phyloP scores from a whole-genome alignment of 2,888 invertebrate genomes.

The Augochlorella aurata region DNA sequence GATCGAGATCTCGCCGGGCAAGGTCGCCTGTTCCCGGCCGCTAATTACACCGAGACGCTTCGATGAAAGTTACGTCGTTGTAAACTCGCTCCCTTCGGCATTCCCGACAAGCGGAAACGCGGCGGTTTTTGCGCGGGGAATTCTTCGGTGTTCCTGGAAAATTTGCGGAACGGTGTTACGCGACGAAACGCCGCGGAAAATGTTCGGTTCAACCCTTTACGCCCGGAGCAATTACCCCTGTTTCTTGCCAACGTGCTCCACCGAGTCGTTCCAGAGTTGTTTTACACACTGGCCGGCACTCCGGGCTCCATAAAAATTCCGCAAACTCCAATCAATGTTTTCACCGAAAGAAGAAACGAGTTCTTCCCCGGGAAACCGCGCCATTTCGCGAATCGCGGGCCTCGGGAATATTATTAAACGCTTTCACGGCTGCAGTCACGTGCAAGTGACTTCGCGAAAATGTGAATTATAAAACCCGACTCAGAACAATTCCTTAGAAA shows the following conservation, averaged over 20 bases:
- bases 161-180: background rate
- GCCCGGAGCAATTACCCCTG: background rate
- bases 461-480: too few species aligned
- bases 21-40: slow-evolving; percentile 33
- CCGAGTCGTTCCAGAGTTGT: background rate
- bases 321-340: background rate
- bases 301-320: background rate
- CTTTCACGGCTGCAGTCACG: too few species aligned
- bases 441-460: too few species aligned
- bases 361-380: background rate
- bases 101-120: slow-evolving; percentile 19
- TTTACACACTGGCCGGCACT: slow-evolving; percentile 6
- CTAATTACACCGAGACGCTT: slow-evolving; percentile 30
- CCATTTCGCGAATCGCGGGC: background rate
- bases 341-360: background rate
- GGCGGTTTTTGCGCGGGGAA: slow-evolving; percentile 3
- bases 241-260: slow-evolving; percentile 16
- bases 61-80: slow-evolving; percentile 39
- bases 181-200: background rate
- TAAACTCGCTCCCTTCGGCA: background rate
- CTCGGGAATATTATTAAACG: too few species aligned
- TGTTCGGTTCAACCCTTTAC: slow-evolving; percentile 5
- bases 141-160: slow-evolving; percentile 23
- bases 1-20: slow-evolving; percentile 37
- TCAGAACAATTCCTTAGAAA: too few species aligned